A percentile compares a stretch with the other conserved stretches of the same genome.
Evolutionary conservation across 2,888 invertebrate species (phyloP).

Genomic region (Erannis defoliaria): DNA sequence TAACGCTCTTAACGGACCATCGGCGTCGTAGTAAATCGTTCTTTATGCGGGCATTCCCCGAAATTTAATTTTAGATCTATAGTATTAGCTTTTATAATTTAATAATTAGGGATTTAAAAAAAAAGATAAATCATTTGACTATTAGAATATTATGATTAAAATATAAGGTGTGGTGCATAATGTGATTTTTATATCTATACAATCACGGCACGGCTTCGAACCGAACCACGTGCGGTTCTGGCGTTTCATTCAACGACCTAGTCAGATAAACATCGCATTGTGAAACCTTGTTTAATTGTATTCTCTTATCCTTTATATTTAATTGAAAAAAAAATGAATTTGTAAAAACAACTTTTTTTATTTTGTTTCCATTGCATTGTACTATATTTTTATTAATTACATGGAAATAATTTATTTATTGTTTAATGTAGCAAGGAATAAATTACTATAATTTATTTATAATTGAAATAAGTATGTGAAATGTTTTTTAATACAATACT

Average conservation of each 20-base stretch:
- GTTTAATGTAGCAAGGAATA: background rate
- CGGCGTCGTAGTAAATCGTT: constrained; percentile 21
- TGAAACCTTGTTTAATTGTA: background rate
- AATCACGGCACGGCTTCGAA: background rate
- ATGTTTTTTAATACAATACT: background rate
- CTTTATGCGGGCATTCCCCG: constrained; percentile 18
- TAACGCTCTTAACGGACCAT: background rate
- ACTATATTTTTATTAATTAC: background rate
- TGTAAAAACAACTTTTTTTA: background rate
- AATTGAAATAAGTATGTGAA: background rate
- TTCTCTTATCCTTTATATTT: background rate
- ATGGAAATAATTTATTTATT: background rate
- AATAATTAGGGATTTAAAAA: constrained; percentile 49
- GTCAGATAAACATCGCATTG: background rate
- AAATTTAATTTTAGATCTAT: constrained; percentile 19
- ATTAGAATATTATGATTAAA: constrained; percentile 33
- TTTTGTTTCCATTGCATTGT: background rate
- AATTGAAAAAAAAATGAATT: background rate
- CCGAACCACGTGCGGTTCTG: background rate
- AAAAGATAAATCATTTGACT: constrained; percentile 41
- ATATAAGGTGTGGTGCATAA: constrained; percentile 21
- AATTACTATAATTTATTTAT: constrained; percentile 2
- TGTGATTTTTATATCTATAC: constrained; percentile 16
- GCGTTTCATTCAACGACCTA: background rate
- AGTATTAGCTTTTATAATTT: constrained; percentile 49